A percentile compares a stretch with the other conserved stretches of the same genome.
Evolutionary conservation across 2,888 invertebrate genomes (phyloP).

Genomic region (Mythimna impura): DNA sequence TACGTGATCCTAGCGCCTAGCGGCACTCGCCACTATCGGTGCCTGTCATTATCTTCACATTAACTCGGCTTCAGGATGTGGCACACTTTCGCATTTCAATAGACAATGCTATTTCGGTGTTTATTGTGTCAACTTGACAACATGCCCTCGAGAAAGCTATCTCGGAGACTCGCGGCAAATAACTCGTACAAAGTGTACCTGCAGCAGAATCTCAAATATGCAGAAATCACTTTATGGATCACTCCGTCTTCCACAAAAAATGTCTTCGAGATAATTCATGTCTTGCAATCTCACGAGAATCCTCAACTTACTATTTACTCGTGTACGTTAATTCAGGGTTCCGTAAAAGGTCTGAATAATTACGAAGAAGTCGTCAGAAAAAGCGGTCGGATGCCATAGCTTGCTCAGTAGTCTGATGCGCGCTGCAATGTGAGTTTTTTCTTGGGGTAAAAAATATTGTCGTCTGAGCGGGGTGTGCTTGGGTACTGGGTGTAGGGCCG

Average conservation of each 20-base stretch:
- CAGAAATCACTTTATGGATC: slow-evolving; percentile 41
- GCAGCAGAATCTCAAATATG: slow-evolving; percentile 36
- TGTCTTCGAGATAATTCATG: slow-evolving; percentile 47
- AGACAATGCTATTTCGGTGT: slow-evolving; percentile 66
- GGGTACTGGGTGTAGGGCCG: slow-evolving; percentile 52
- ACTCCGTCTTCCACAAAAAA: slow-evolving; percentile 43
- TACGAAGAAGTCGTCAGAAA: slow-evolving; percentile 76
- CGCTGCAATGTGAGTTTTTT: slow-evolving; percentile 69
- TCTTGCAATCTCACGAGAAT: slow-evolving; percentile 57
- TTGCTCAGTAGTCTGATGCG: slow-evolving; percentile 70
- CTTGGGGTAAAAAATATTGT: slow-evolving; percentile 72
- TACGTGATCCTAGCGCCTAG: slow-evolving; percentile 85
- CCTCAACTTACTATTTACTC: slow-evolving; percentile 71
- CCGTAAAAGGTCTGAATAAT: slow-evolving; percentile 87
- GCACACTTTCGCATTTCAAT: slow-evolving; percentile 78
- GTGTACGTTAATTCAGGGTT: slow-evolving; percentile 78
- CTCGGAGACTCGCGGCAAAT: slow-evolving; percentile 22
- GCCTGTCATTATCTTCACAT: slow-evolving; percentile 81
- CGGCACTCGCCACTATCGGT: slow-evolving; percentile 75
- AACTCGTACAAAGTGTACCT: slow-evolving; percentile 25
- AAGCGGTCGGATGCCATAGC: slow-evolving; percentile 79
- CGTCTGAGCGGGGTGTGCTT: slow-evolving; percentile 65
- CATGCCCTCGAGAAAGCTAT: slow-evolving; percentile 54
- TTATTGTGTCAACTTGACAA: slow-evolving; percentile 63
- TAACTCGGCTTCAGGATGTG: slow-evolving; percentile 82